phyloP scores from a whole-genome alignment of 2,113 vertebrate genomes.

The Burhinus bistriatus region DNA sequence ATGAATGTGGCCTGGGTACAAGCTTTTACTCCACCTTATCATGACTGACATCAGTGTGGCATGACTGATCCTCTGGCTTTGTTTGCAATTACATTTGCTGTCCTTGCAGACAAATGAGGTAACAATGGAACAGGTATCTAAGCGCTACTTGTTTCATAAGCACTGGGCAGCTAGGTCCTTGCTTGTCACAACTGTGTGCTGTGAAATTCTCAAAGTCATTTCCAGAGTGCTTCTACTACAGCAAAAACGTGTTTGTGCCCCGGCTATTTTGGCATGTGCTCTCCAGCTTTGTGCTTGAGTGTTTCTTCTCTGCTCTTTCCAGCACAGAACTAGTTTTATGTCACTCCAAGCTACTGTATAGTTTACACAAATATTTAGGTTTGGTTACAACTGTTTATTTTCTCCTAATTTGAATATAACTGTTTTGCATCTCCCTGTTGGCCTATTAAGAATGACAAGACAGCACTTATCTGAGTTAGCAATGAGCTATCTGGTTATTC shows the following conservation, averaged over 20 bases:
- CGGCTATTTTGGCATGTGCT: accelerated
- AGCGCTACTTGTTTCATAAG: background rate
- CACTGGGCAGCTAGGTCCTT: background rate
- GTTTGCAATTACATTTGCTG: background rate
- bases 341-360: background rate
- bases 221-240: no score
- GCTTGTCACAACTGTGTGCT: background rate
- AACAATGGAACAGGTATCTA: background rate
- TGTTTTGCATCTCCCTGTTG: background rate
- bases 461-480: background rate
- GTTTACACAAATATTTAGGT: background rate
- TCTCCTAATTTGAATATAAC: background rate
- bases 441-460: background rate
- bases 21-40: background rate
- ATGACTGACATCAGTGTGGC: background rate
- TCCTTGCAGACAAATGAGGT: background rate
- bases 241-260: background rate
- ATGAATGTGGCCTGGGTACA: background rate
- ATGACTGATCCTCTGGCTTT: background rate
- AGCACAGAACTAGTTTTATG: background rate
- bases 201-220: background rate
- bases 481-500: background rate
- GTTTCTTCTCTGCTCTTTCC: background rate
- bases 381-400: background rate
- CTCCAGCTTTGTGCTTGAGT: background rate